phyloP scores from a whole-genome alignment of 2,797 vertebrate species.

The Synaphobranchus kaupii region DNA sequence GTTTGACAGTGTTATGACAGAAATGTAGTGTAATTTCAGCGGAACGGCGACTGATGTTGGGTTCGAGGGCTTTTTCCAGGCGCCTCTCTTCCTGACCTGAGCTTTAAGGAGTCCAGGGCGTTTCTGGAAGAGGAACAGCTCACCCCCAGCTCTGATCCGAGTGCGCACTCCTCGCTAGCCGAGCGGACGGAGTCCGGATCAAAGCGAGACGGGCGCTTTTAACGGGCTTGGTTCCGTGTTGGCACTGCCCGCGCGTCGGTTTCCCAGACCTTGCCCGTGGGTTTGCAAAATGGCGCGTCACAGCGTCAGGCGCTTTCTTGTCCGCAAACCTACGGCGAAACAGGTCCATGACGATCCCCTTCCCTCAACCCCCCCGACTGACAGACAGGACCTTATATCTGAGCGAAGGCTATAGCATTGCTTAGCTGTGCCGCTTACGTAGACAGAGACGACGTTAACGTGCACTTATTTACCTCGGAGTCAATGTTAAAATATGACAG shows the following conservation, averaged over 20 bases:
- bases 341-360: too few relatives aligned
- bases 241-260: background rate
- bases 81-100: background rate
- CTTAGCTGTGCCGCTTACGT: background rate
- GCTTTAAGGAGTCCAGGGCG: background rate
- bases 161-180: too few relatives aligned
- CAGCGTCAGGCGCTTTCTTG: background rate
- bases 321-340: background rate
- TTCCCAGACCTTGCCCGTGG: background rate
- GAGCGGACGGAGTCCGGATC: background rate
- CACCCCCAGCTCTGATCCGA: background rate
- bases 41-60: background rate
- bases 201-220: background rate
- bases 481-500: background rate
- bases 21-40: background rate
- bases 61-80: background rate
- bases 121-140: background rate
- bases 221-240: background rate
- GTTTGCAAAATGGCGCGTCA: background rate
- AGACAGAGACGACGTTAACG: background rate
- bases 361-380: too few relatives aligned
- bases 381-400: background rate
- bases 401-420: background rate
- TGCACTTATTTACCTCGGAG: background rate
- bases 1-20: background rate